These are phyloP conservation scores for Mormoops blainvillei DNA, from an alignment of 2,113 vertebrate genomes.

Conservation along the genomic window DNA sequence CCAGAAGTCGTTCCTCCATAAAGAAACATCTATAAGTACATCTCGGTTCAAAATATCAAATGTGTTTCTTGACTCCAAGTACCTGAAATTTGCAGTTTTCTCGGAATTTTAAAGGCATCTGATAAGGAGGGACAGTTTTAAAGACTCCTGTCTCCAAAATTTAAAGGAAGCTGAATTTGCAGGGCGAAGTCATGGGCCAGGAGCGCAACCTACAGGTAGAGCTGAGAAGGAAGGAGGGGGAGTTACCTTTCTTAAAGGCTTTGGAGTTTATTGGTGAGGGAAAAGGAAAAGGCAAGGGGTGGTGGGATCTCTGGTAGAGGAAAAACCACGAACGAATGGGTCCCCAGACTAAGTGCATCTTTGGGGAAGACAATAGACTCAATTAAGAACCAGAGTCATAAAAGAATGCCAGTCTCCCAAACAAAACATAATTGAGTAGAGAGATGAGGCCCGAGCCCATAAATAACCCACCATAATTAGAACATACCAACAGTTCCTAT, in stretches of 20 bases:
- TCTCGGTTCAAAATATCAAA: neutral
- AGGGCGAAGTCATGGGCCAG: neutral
- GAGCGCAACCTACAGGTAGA: neutral
- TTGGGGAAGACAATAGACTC: conserved; percentile 59
- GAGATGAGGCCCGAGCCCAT: conserved; percentile 67
- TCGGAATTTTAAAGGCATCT: neutral
- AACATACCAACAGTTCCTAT: conserved; percentile 68
- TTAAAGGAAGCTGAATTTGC: neutral
- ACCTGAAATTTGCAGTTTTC: neutral
- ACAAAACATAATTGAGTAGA: conserved; percentile 73
- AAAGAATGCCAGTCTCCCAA: conserved; percentile 62
- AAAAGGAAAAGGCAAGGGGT: neutral
- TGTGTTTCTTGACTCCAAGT: neutral
- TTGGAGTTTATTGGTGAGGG: neutral
- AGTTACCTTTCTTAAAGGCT: neutral
- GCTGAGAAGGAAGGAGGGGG: neutral
- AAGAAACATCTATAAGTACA: neutral
- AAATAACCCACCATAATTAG: conserved; percentile 71
- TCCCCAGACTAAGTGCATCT: conserved; percentile 49
- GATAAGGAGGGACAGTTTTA: neutral
- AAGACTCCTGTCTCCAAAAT: neutral
- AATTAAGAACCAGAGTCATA: conserved; percentile 55
- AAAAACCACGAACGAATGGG: neutral
- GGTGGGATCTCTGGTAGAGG: neutral
- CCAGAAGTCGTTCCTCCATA: neutral